Conservation (phyloP, 2,113 vertebrate genomes). For the Lutjanus erythropterus region DNA sequence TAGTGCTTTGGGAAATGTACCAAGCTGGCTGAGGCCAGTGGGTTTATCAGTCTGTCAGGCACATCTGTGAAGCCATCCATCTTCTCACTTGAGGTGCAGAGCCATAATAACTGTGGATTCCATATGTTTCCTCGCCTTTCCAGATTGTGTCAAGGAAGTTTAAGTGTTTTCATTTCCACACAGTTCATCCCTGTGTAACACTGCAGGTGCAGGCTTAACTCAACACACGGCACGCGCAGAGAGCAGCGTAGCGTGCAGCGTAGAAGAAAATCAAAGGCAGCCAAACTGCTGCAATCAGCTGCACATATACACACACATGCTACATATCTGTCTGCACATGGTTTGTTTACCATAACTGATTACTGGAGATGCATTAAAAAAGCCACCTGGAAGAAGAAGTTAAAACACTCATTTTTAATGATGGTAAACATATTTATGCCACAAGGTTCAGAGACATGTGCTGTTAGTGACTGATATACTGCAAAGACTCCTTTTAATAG, state of each 20-base stretch:
- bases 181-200: slow-evolving; percentile 50
- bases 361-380: slow-evolving; percentile 27
- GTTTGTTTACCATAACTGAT: slow-evolving; percentile 42
- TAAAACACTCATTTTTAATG: slow-evolving; percentile 39
- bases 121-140: slow-evolving; percentile 68
- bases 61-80: slow-evolving; percentile 76
- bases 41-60: slow-evolving; percentile 72
- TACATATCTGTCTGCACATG: slow-evolving; percentile 4
- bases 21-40: slow-evolving; percentile 60
- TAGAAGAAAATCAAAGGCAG: slow-evolving; percentile 24
- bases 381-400: slow-evolving; percentile 37
- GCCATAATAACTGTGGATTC: slow-evolving; percentile 70
- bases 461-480: slow-evolving; percentile 34
- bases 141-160: slow-evolving; percentile 75
- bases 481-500: slow-evolving; percentile 13
- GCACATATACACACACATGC: slow-evolving; percentile 21
- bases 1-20: slow-evolving; percentile 56
- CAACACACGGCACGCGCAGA: slow-evolving; percentile 15
- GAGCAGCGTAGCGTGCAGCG: not conserved
- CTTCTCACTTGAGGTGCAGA: slow-evolving; percentile 68
- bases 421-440: slow-evolving; percentile 37
- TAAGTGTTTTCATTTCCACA: slow-evolving; percentile 75
- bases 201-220: slow-evolving; percentile 51
- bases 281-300: slow-evolving; percentile 53
- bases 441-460: slow-evolving; percentile 4